A percentile compares a stretch with the other conserved stretches of the same genome.
Conservation (phyloP, 2,888 invertebrate genomes). For the Brachypalpus laphriformis region DNA sequence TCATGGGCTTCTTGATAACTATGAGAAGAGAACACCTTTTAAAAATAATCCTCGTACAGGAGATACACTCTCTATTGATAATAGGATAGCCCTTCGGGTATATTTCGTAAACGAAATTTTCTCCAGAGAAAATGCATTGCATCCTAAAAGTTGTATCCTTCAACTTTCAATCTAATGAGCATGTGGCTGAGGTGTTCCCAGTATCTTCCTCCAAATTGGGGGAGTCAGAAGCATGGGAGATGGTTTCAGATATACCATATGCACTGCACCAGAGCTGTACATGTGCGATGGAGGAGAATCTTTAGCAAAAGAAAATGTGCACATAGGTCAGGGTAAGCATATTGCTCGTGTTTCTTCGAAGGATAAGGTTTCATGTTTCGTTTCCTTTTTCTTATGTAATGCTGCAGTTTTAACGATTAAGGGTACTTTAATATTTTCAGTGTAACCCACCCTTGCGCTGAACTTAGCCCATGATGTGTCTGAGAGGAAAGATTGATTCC, state of each 20-base stretch:
- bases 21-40: not conserved
- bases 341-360: slow-evolving; percentile 36
- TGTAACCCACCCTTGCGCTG: too few relatives aligned
- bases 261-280: not conserved
- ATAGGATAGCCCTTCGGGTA: slow-evolving; percentile 27
- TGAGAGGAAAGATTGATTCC: not conserved
- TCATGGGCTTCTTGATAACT: slow-evolving; percentile 11
- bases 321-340: slow-evolving; percentile 42
- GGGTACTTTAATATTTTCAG: slow-evolving; percentile 10
- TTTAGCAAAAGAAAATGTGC: not conserved
- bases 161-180: slow-evolving; percentile 44
- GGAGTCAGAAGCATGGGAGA: not conserved
- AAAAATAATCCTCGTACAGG: not conserved
- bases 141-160: slow-evolving; percentile 60
- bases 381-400: slow-evolving; percentile 9
- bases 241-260: not conserved
- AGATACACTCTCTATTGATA: slow-evolving; percentile 5
- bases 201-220: too few relatives aligned
- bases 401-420: slow-evolving; percentile 51
- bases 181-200: too few relatives aligned
- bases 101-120: slow-evolving; percentile 16
- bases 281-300: slow-evolving; percentile 14
- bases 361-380: slow-evolving; percentile 24
- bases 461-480: not conserved
- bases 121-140: slow-evolving; percentile 17